Evolutionary conservation across 2,797 vertebrate species (phyloP).

Genomic region (Ctenochaetus hawaiiensis): DNA sequence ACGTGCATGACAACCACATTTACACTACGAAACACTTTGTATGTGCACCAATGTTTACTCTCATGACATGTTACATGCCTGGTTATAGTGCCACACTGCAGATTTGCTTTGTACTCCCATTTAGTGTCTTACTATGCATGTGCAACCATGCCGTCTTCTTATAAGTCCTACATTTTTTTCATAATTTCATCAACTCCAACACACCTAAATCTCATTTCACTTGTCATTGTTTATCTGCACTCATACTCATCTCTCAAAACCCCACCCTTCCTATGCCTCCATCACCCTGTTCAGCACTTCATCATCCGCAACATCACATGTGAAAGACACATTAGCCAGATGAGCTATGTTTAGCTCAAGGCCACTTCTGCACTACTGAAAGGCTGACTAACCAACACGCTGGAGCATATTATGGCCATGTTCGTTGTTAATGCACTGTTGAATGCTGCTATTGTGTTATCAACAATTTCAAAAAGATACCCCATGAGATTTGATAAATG

Average conservation of each 20-base stretch:
- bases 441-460: constrained; percentile 17
- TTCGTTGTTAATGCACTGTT: constrained; percentile 33
- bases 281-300: constrained; percentile 37
- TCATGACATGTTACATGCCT: constrained; percentile 23
- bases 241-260: constrained; percentile 19
- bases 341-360: constrained; percentile 64
- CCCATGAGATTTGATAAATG: not conserved
- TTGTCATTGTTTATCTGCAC: constrained; percentile 6
- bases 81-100: constrained; percentile 27
- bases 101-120: constrained; percentile 7
- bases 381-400: constrained; percentile 49
- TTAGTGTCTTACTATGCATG: not conserved
- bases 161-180: constrained; percentile 5
- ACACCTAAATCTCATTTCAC: constrained; percentile 15
- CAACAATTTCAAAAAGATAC: constrained; percentile 10
- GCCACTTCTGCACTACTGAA: constrained; percentile 42
- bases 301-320: constrained; percentile 50
- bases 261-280: constrained; percentile 19
- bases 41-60: constrained; percentile 5
- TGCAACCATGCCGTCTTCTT: not conserved
- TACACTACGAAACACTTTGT: not conserved
- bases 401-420: constrained; percentile 39
- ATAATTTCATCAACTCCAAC: constrained; percentile 6
- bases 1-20: constrained; percentile 14
- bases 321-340: constrained; percentile 56